A percentile compares a stretch with the other conserved stretches of the same genome.
Evolutionary conservation across 2,888 invertebrate species (phyloP).

Genomic region (Cephus spinipes): DNA sequence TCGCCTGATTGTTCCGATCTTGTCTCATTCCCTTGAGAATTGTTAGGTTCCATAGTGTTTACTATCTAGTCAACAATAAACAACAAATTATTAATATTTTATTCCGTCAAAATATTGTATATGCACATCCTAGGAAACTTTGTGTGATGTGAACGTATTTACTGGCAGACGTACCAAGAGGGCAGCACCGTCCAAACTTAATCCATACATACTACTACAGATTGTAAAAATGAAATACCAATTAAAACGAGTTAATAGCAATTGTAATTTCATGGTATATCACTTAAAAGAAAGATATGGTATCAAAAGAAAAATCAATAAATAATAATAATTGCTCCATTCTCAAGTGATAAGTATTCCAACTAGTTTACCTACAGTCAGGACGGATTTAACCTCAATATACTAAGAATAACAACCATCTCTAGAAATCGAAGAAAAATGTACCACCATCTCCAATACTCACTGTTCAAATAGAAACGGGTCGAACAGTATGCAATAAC

Average conservation of each 20-base stretch:
- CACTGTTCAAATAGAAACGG: background rate
- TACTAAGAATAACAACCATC: background rate
- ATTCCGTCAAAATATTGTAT: background rate
- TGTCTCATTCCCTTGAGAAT: background rate
- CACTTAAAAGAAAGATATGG: background rate
- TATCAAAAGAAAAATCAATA: background rate
- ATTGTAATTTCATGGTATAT: background rate
- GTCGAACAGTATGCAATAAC: conserved; percentile 24
- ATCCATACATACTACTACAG: background rate
- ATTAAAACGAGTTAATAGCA: background rate
- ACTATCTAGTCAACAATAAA: background rate
- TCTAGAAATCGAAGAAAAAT: background rate
- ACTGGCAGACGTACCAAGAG: background rate
- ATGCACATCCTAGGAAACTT: background rate
- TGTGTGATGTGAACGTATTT: background rate
- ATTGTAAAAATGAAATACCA: background rate
- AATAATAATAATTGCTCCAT: background rate
- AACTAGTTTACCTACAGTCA: background rate
- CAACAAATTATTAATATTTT: background rate
- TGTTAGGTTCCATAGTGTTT: background rate
- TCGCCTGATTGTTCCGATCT: background rate
- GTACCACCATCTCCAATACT: background rate
- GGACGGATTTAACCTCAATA: background rate
- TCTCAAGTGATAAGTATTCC: background rate
- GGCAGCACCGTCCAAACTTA: background rate